A percentile compares a stretch with the other conserved stretches of the same genome.
Conservation (phyloP, 2,797 vertebrate genomes). For the Xiphorhynchus erythropygius region DNA sequence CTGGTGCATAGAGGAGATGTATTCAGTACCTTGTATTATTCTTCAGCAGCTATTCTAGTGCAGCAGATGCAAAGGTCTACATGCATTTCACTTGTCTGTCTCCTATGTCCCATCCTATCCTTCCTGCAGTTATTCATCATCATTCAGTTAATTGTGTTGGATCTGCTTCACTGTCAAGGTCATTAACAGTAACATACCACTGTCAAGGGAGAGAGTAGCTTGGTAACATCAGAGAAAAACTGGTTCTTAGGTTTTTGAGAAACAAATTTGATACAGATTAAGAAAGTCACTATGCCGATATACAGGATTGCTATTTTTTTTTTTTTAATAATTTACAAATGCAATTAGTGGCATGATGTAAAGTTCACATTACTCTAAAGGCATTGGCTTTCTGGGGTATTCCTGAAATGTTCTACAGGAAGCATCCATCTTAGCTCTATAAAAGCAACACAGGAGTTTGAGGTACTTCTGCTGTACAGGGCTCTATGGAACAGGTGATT, state of each 20-base stretch:
- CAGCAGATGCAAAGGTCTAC: constrained; percentile 17
- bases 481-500: background rate
- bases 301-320: background rate
- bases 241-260: background rate
- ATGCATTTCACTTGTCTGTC: background rate
- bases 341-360: background rate
- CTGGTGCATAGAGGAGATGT: background rate
- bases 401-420: background rate
- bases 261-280: background rate
- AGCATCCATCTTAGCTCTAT: background rate
- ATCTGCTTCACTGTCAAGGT: constrained; percentile 43
- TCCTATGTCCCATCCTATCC: constrained; percentile 20
- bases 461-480: background rate
- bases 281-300: background rate
- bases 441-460: background rate
- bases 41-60: constrained; percentile 21
- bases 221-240: background rate
- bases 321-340: background rate
- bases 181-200: background rate
- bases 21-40: background rate
- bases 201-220: background rate
- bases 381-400: background rate
- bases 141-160: constrained; percentile 18
- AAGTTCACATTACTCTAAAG: background rate
- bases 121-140: constrained; percentile 34